Evolutionary conservation across 2,797 vertebrate genomes (phyloP).

Genomic region (Carapus acus): DNA sequence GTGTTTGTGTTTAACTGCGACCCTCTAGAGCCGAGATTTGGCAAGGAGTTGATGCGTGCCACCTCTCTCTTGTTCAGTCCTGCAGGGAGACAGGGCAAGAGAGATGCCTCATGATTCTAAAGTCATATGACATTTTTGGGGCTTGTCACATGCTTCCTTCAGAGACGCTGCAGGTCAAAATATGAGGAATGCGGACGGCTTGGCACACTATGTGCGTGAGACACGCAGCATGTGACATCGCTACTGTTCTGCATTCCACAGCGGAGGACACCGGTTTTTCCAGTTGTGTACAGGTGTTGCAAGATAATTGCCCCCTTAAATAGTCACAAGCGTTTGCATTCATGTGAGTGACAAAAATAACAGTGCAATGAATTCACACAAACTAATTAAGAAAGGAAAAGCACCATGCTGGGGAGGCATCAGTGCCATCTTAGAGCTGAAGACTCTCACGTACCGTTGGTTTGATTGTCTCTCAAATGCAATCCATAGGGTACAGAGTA

Average conservation of each 20-base stretch:
- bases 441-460: too few species aligned
- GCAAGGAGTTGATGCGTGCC: constrained; percentile 58
- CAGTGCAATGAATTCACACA: too few species aligned
- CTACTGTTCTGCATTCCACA: constrained; percentile 39
- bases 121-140: constrained; percentile 26
- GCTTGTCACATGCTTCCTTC: constrained; percentile 36
- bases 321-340: constrained; percentile 2
- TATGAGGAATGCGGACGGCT: constrained; percentile 38
- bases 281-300: constrained; percentile 24
- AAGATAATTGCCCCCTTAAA: not conserved
- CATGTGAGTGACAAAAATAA: too few species aligned
- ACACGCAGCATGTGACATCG: constrained; percentile 36
- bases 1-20: constrained; percentile 10
- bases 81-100: constrained; percentile 28
- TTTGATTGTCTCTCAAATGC: constrained; percentile 47
- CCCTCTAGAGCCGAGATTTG: constrained; percentile 30
- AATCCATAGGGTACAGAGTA: constrained; percentile 35
- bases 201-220: constrained; percentile 29
- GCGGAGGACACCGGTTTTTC: constrained; percentile 57
- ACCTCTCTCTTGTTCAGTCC: constrained; percentile 49
- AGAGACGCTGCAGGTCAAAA: constrained; percentile 14
- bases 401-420: too few species aligned
- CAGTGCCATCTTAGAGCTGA: too few species aligned
- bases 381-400: too few species aligned
- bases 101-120: not conserved